phyloP scores from a whole-genome alignment of 1,140 invertebrate genomes.

The Planococcus citri region DNA sequence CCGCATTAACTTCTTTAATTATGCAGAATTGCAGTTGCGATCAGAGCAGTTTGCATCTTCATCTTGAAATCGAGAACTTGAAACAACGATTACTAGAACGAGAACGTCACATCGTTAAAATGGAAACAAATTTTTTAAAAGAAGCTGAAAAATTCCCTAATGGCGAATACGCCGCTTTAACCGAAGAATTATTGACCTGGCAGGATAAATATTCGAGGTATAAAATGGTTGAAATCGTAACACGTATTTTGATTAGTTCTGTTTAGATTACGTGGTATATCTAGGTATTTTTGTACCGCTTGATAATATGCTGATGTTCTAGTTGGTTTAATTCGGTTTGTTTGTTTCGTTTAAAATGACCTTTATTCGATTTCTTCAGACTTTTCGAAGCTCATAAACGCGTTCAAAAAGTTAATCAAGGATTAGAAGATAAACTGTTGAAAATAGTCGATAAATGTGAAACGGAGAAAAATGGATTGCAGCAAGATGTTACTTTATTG shows the following conservation, averaged over 20 bases:
- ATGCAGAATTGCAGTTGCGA: constrained; percentile 33
- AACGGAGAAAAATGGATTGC: constrained; percentile 73
- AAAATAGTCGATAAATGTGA: constrained; percentile 87
- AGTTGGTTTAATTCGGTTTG: no score
- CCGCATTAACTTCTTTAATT: not conserved
- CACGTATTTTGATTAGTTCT: not conserved
- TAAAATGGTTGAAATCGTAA: not conserved
- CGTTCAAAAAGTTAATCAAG: constrained; percentile 89
- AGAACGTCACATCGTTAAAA: constrained; percentile 66
- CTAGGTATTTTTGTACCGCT: not conserved
- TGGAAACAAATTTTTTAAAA: constrained; percentile 73
- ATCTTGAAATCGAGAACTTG: constrained; percentile 76
- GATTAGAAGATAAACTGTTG: constrained; percentile 84
- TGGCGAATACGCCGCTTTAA: constrained; percentile 58
- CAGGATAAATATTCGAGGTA: constrained; percentile 83
- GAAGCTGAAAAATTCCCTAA: constrained; percentile 61
- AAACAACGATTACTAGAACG: constrained; percentile 64
- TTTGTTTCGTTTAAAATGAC: no score
- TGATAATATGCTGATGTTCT: no score
- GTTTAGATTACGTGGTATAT: not conserved
- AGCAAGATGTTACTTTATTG: constrained; percentile 72
- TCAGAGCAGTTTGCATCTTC: constrained; percentile 52
- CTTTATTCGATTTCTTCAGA: constrained; percentile 37
- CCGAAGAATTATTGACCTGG: constrained; percentile 73
- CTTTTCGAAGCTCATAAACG: constrained; percentile 86